phyloP scores from a whole-genome alignment of 2,888 invertebrate species.

The Drosophila suboccidentalis region DNA sequence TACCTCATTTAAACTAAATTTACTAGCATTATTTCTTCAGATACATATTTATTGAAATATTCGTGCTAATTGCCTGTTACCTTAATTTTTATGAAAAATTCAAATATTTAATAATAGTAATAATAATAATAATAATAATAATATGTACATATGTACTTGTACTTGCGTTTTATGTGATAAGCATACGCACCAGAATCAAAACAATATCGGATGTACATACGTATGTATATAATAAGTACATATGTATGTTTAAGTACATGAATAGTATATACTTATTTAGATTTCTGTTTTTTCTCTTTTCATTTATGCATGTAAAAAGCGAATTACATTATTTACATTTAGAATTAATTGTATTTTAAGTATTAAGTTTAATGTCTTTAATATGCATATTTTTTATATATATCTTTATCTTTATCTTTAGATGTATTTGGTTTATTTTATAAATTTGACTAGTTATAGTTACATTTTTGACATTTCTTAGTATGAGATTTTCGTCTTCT shows the following conservation, averaged over 20 bases:
- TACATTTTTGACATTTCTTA: constrained; percentile 38
- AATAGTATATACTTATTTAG: background rate
- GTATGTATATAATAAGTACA: background rate
- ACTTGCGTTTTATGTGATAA: constrained; percentile 11
- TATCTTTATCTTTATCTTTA: constrained; percentile 1
- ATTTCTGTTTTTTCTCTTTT: constrained; percentile 5
- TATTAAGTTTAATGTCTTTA: constrained; percentile 13
- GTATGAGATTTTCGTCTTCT: constrained; percentile 25
- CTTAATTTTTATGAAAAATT: background rate
- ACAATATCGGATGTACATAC: constrained; percentile 3
- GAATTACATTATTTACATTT: constrained; percentile 40
- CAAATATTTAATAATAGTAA: background rate
- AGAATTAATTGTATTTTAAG: constrained; percentile 11
- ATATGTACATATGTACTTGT: background rate
- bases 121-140: constrained; percentile 8
- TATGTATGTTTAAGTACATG: background rate
- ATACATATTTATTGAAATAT: constrained; percentile 1
- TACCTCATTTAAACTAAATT: constrained; percentile 45
- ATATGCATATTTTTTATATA: background rate
- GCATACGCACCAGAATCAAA: constrained; percentile 7
- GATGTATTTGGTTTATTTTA: constrained; percentile 34
- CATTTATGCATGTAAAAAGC: constrained; percentile 19
- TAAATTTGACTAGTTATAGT: constrained; percentile 75
- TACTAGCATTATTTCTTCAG: constrained; percentile 35
- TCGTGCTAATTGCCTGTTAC: constrained; percentile 1